Evolutionary conservation across 2,888 invertebrate species (phyloP).

Genomic region (Stenolophus ochropezus): DNA sequence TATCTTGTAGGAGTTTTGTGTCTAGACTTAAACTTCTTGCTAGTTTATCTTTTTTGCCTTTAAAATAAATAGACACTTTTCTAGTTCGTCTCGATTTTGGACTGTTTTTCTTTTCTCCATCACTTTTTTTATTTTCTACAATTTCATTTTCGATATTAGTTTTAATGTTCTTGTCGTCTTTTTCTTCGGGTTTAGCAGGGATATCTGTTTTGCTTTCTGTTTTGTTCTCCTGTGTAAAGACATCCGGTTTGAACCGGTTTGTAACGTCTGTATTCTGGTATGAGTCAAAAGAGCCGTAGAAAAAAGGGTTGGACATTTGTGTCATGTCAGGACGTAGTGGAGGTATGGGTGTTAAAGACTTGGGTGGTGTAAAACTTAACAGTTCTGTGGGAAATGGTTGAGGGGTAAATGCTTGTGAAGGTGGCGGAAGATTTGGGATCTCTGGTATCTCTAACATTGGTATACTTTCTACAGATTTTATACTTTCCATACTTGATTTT

Average conservation of each 20-base stretch:
- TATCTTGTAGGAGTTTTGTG: constrained; percentile 65
- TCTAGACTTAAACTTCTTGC: constrained; percentile 60
- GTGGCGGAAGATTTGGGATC: constrained; percentile 28
- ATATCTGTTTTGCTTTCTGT: constrained; percentile 45
- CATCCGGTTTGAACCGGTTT: constrained; percentile 68
- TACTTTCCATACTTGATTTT: constrained; percentile 69
- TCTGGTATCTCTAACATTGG: constrained; percentile 32
- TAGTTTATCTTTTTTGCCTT: constrained; percentile 69
- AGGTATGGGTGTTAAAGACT: constrained; percentile 3
- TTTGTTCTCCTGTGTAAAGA: constrained; percentile 52
- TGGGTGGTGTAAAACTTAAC: constrained; percentile 51
- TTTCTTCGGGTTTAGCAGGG: constrained; percentile 44
- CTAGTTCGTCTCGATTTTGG: constrained; percentile 68
- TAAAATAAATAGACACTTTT: constrained; percentile 73
- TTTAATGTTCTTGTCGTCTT: constrained; percentile 50
- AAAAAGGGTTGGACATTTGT: constrained; percentile 67
- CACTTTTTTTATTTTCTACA: constrained; percentile 57
- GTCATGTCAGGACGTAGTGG: background rate
- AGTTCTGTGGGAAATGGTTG: constrained; percentile 62
- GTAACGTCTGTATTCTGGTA: constrained; percentile 66
- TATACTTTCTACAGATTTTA: constrained; percentile 61
- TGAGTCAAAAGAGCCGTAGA: constrained; percentile 68
- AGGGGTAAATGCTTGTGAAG: constrained; percentile 46
- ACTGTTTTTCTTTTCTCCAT: constrained; percentile 62
- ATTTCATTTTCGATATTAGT: constrained; percentile 51